A percentile compares a stretch with the other conserved stretches of the same genome.
Conservation (phyloP, 2,797 vertebrate species). For the Phylloscopus collybita region DNA sequence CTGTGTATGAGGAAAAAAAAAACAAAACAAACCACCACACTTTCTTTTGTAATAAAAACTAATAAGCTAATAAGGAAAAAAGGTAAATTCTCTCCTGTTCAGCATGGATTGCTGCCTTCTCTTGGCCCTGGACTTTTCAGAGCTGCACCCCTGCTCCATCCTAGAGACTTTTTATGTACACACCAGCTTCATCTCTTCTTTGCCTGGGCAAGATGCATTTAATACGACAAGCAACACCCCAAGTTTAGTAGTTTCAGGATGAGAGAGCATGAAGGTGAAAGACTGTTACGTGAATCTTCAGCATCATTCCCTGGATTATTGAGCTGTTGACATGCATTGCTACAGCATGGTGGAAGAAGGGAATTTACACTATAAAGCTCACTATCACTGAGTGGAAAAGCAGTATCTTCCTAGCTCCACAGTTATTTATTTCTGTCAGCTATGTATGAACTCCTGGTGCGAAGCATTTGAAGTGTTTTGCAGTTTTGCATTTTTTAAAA, state of each 20-base stretch:
- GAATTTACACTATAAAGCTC: neutral
- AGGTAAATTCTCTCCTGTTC: neutral
- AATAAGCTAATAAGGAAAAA: neutral
- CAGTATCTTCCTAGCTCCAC: neutral
- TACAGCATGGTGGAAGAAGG: neutral
- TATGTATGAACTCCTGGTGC: neutral
- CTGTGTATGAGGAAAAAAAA: neutral
- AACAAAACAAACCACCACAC: no score
- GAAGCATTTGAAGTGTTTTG: neutral
- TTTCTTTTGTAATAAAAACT: neutral
- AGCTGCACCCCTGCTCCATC: neutral
- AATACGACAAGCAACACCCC: neutral
- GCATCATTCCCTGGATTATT: neutral
- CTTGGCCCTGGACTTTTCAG: neutral
- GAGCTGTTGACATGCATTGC: neutral
- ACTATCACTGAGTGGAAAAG: neutral
- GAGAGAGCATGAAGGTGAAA: neutral
- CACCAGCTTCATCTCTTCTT: neutral
- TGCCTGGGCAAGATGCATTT: neutral
- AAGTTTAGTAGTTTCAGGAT: neutral
- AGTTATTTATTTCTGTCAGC: neutral
- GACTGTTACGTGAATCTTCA: neutral
- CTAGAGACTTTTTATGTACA: neutral
- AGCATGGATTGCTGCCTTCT: neutral
- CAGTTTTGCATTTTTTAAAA: constrained; percentile 14